Base-by-base conservation (phyloP, 1,140 invertebrate species). In the Linepithema humile region DNA sequence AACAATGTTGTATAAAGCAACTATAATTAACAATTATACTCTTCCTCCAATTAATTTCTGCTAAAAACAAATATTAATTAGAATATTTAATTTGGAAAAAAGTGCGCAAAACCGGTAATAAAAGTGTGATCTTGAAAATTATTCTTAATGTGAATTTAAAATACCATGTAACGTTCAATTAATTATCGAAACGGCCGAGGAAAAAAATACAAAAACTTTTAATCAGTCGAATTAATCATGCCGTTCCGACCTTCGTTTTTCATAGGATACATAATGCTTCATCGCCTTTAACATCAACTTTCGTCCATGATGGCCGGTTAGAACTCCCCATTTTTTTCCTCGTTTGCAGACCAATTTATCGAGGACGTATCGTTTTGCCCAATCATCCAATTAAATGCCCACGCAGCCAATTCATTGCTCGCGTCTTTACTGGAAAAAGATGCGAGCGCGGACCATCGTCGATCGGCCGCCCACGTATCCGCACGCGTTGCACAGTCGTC, bases 361-460 rank as follows among this genome's bases (percentile, higher is more conserved):
- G 87, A 50, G 55, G 85, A 87, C 86, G 77, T 82, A 89, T 87
- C 62, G 88, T 82, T 84, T 78, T 77, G 72, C 29, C 84, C 85
- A 90, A 88, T 90, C 84, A 90, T 90, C 89, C 87, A 87, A 90
- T 91, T 91, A 85, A 86, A 83, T 74, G 80, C 83, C 88, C 74
- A 88, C 88, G 86, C 85, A 35, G 40, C 23, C 83, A 53, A 78
- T 64, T 82, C 70, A 85, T 85, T 82, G 64, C 82, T 32, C 53
- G 72, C 80, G 70, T 84, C 72, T 60, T 85, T 75, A 48, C 12
- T 55, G 74, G 3, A 77, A 91, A 90, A 88, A 90, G 84, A 40
- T 17, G 17, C 74, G 69, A 62, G 62, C 73, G 88, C 78, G 29
- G 15, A 70, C 23, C 40, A 60, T 48, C 80, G 67, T 87, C 78